Conservation (phyloP, 1,140 invertebrate genomes). For the Anoplophora glabripennis region DNA sequence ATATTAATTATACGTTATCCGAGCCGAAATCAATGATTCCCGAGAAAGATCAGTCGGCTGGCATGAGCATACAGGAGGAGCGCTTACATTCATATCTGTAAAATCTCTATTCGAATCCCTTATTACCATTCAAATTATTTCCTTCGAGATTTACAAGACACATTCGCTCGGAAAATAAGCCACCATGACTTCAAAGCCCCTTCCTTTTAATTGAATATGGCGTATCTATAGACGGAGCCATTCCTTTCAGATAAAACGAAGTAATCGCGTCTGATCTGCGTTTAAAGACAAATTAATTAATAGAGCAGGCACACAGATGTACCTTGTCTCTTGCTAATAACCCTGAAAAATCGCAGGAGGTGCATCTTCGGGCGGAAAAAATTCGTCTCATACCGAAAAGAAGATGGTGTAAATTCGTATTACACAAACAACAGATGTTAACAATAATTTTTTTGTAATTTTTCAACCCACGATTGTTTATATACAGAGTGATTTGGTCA, state of each 20-base stretch:
- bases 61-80: conserved; percentile 1
- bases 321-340: no score
- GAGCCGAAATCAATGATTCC: conserved; percentile 23
- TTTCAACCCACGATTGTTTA: no score
- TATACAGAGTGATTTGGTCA: no score
- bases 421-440: no score
- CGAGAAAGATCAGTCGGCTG: conserved; percentile 19
- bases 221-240: conserved; percentile 17
- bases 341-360: no score
- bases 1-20: conserved; percentile 26
- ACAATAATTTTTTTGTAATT: no score
- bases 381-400: no score
- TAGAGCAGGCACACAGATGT: not conserved
- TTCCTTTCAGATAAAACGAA: conserved; percentile 14
- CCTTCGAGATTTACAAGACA: conserved; percentile 17
- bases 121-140: conserved; percentile 28
- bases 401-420: no score
- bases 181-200: conserved; percentile 23
- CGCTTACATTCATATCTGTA: conserved; percentile 23
- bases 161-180: conserved; percentile 25
- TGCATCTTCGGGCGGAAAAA: no score
- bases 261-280: conserved; percentile 11
- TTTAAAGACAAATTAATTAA: conserved; percentile 7
- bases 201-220: conserved; percentile 28
- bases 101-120: conserved; percentile 26